Evolutionary conservation across 2,113 vertebrate species (phyloP).

Genomic region (Platanista minor): DNA sequence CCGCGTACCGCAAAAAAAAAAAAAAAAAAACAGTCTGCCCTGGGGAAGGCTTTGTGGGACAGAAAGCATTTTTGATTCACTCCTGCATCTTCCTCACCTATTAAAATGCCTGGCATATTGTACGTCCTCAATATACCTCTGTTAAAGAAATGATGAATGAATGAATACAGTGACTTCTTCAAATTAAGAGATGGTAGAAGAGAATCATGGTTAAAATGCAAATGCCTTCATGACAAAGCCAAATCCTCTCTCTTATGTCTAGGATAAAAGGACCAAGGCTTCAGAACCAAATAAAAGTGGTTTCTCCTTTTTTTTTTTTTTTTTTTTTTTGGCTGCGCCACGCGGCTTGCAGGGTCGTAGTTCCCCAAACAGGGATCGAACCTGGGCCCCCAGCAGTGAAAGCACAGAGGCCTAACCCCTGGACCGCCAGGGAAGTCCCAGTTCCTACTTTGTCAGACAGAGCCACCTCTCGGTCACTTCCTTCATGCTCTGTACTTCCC

Average conservation of each 20-base stretch:
- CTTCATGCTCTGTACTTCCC: neutral
- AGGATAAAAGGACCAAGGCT: neutral
- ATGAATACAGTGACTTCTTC: neutral
- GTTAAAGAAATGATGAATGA: neutral
- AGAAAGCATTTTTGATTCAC: neutral
- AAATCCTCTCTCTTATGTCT: neutral
- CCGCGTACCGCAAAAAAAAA: too few species aligned
- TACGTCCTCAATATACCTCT: neutral
- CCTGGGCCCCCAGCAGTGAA: too few species aligned
- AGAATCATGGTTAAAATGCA: neutral
- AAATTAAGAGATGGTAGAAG: neutral
- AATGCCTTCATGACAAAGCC: neutral
- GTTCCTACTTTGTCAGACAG: neutral
- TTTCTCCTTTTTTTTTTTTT: neutral
- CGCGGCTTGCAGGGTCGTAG: too few species aligned
- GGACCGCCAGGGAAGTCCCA: too few species aligned
- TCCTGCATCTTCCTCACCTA: neutral
- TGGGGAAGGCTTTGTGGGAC: neutral
- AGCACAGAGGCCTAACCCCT: too few species aligned
- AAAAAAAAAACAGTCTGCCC: neutral
- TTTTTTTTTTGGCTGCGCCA: too few species aligned
- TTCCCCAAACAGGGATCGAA: too few species aligned
- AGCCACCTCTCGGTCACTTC: conserved; percentile 58
- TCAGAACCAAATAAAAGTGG: neutral
- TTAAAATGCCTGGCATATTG: neutral